Evolutionary conservation across 1,140 invertebrate species (phyloP), one percentile per base, ranked within the genome.

Genomic region (Zaprionus ghesquierei): DNA sequence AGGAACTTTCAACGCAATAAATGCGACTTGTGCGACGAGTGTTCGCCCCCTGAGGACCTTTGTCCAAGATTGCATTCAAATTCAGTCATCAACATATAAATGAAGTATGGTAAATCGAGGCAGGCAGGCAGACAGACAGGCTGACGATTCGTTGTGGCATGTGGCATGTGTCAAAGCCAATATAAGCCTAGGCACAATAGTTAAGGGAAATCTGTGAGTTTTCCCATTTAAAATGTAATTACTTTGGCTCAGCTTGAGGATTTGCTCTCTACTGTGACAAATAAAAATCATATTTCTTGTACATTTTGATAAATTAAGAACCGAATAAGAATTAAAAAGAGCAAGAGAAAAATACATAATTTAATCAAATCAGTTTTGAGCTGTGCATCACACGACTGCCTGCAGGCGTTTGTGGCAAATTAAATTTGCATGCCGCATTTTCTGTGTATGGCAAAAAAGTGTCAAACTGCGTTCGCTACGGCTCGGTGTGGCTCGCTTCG

Each of bases 71-170:
- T 87, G 82, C 82, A 79, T 89, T 82, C 72, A 89, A 82, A 89
- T 87, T 87, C 79, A 73, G 84, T 82, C 76, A 87, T 87, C 82
- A 87, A 89, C 84, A 87, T 87, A 87, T 79, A 87, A 87, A 87
- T 87, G 76, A 89, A 79, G 72, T 33, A 62, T 59, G 54, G 51
- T 46, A 51, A 49, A 25, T 51, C 70, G 56, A 41, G 62, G 25
- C 27, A 54, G 38, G 49, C 25, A 51, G 60, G 22, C 4, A 23
- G 35, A n/a, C 3, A 38, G 35, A 2, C 33, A 35, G 33, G 0
- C 33, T 15, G 41, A 46, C 41, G 41, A 22, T n/a, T 15, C n/a
- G 5, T 41, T 41, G 35, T 15, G 35, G 12, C 18, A 10, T 46
- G 41, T 46, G 41, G 20, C 41, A 22, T 18, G 18, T 22, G 41